Percentiles rank a stretch among this genome's conserved stretches.
These are phyloP conservation scores for Heptranchias perlo DNA, from an alignment of 2,113 vertebrate species.

Conservation along the genomic window DNA sequence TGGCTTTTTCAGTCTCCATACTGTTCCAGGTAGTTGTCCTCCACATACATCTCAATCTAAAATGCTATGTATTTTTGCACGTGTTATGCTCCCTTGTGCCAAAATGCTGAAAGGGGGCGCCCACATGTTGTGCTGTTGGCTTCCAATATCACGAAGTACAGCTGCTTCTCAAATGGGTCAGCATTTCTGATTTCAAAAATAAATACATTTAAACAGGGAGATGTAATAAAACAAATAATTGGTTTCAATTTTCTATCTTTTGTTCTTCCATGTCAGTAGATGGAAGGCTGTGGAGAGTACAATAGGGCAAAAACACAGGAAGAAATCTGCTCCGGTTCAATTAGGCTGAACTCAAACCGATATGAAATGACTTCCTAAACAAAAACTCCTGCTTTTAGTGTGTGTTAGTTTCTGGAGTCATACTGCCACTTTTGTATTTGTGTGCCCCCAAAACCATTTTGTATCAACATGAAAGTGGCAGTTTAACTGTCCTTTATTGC, in stretches of 20 bases:
- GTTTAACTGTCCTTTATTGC: neutral
- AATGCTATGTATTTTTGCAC: neutral
- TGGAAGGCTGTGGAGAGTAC: neutral
- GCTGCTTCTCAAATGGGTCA: neutral
- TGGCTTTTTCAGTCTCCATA: neutral
- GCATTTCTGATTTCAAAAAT: neutral
- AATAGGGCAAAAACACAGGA: neutral
- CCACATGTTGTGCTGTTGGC: neutral
- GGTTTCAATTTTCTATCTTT: neutral
- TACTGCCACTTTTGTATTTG: neutral
- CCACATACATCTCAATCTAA: neutral
- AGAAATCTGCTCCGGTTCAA: neutral
- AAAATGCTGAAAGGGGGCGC: neutral
- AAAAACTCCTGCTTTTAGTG: neutral
- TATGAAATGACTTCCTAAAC: neutral
- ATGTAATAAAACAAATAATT: neutral
- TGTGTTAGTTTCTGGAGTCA: neutral
- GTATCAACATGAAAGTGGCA: neutral
- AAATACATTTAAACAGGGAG: neutral
- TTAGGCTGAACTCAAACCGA: neutral
- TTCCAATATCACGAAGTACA: neutral
- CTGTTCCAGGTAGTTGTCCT: neutral
- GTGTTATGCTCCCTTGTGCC: neutral
- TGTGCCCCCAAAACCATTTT: neutral
- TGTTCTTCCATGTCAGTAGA: neutral